Evolutionary conservation across 2,888 invertebrate genomes (phyloP), one percentile per base, ranked within the genome.

Genomic region (Acronicta aceris): DNA sequence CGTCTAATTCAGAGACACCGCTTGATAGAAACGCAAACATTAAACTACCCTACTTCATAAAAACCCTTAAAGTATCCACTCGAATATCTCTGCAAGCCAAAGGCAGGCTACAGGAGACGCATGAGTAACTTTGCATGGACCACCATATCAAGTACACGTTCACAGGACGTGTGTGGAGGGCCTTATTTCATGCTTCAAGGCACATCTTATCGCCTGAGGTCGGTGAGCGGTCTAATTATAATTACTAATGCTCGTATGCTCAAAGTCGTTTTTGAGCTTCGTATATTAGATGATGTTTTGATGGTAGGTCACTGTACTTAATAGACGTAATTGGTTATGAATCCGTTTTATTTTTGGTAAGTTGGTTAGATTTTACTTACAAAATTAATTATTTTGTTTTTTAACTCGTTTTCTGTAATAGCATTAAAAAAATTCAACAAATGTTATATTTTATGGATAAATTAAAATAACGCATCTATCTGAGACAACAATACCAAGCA

Each of bases 131-230:
- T 85, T 88, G 87, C 87, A 90, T 89, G 87, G 89, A 82, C 89
- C 83, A 80, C 77, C 81, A 74, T 82, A 78, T 82, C 80, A 80
- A 71, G 65, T 62, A 79, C 78, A 82, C 79, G 81, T 80, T 76
- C 74, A 64, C 74, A 75, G 79, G 79, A 84, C 86, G 84, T 85
- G 88, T 89, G 86, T 82, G 81, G 81, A 75, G 85, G 77, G 89
- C 90, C 91, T 93, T 92, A 94, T 94, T 94, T 92, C 92, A 93
- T 90, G 94, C 92, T 93, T 85, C 88, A 78, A 78, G 82, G 87
- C 87, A 92, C 93, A 91, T 93, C 93, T 93, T 94, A 92, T 92
- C 88, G 94, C 94, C 93, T 82, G 87, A 89, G 94, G 94, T 89
- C 88, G 84, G 72, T 73, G 84, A 83, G 86, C 82, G 74, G 63